phyloP scores from a whole-genome alignment of 2,113 vertebrate genomes.

The Meriones unguiculatus region DNA sequence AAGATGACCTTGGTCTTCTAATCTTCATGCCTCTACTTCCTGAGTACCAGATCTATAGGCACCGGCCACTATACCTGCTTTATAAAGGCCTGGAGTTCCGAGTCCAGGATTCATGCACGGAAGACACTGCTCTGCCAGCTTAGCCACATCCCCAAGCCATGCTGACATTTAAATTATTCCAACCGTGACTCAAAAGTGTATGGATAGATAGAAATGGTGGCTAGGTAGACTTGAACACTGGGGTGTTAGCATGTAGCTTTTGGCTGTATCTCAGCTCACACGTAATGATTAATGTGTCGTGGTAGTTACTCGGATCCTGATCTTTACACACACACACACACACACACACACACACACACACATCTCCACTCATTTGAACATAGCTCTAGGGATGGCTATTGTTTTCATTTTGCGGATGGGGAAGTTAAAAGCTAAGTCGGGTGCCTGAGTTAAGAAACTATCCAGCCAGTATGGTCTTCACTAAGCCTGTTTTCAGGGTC shows the following conservation, averaged over 20 bases:
- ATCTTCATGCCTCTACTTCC: background rate
- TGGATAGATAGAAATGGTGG: background rate
- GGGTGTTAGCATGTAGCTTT: background rate
- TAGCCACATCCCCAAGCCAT: background rate
- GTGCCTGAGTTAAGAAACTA: background rate
- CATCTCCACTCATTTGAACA: background rate
- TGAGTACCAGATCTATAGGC: background rate
- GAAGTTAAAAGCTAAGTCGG: background rate
- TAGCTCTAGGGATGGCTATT: background rate
- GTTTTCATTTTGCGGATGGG: background rate
- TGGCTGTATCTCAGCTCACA: background rate
- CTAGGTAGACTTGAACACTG: background rate
- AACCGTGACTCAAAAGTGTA: background rate
- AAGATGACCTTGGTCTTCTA: background rate
- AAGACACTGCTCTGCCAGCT: background rate
- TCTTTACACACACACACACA: background rate
- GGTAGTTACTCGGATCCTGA: background rate
- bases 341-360: no score
- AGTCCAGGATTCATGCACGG: background rate
- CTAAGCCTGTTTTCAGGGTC: background rate
- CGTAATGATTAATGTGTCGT: background rate
- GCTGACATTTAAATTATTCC: background rate
- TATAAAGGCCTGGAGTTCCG: background rate
- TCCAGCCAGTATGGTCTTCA: background rate
- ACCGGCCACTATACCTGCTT: background rate